Evolutionary conservation across 2,888 invertebrate species (phyloP).

Genomic region (Stictocephala bisonia): DNA sequence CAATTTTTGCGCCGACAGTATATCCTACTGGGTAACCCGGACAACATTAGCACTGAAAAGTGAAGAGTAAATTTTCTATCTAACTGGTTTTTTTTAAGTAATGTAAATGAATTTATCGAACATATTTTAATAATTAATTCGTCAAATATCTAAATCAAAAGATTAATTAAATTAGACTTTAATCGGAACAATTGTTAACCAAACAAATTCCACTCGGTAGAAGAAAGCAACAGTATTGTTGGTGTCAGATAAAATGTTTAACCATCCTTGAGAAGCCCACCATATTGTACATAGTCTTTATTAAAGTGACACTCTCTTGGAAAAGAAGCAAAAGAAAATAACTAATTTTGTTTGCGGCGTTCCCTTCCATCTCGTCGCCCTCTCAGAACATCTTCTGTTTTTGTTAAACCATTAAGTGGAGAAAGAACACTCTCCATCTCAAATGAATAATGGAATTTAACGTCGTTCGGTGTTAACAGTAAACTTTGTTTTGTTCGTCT

Average conservation of each 20-base stretch:
- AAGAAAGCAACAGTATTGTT: slow-evolving; percentile 5
- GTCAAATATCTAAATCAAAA: too few species aligned
- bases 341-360: slow-evolving; percentile 40
- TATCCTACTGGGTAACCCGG: too few species aligned
- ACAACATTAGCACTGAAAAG: too few species aligned
- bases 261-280: slow-evolving; percentile 11
- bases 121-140: too few species aligned
- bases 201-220: too few species aligned
- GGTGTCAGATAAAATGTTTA: slow-evolving; percentile 19
- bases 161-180: too few species aligned
- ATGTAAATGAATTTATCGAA: too few species aligned
- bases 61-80: too few species aligned
- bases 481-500: not conserved
- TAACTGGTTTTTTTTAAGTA: too few species aligned
- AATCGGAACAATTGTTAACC: too few species aligned
- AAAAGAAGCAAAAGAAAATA: slow-evolving; percentile 36
- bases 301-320: slow-evolving; percentile 34
- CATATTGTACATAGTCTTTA: slow-evolving; percentile 6
- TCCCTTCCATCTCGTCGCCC: slow-evolving; percentile 32
- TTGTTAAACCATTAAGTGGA: slow-evolving; percentile 30
- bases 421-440: slow-evolving; percentile 34
- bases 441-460: slow-evolving; percentile 29
- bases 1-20: too few species aligned
- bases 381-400: slow-evolving; percentile 32
- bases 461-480: slow-evolving; percentile 9